Evolutionary conservation across 1,140 invertebrate genomes (phyloP).

Genomic region (Cephus cinctus): DNA sequence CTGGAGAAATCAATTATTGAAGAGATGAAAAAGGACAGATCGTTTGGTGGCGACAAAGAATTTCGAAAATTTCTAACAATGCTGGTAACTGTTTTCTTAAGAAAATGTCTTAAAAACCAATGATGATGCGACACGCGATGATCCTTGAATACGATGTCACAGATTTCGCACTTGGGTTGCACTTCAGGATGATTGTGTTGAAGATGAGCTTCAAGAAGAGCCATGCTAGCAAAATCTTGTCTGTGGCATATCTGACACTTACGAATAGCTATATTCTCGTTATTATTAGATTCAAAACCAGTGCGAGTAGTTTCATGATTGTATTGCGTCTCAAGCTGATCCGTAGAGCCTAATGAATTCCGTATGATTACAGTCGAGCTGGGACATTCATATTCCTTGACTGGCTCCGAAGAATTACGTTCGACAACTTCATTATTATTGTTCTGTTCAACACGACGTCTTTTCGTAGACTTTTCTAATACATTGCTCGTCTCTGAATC

Average conservation of each 20-base stretch:
- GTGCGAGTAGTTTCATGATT: constrained; percentile 35
- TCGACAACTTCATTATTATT: constrained; percentile 52
- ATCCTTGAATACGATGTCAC: constrained; percentile 69
- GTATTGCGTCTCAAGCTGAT: constrained; percentile 27
- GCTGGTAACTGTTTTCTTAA: constrained; percentile 32
- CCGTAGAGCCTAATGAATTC: constrained; percentile 26
- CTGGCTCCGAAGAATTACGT: constrained; percentile 33
- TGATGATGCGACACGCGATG: constrained; percentile 70
- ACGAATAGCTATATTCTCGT: constrained; percentile 6
- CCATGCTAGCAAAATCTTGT: constrained; percentile 61
- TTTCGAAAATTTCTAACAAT: constrained; percentile 34
- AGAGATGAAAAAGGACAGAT: constrained; percentile 78
- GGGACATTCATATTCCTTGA: constrained; percentile 17
- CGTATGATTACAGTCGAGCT: constrained; percentile 26
- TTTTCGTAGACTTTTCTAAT: constrained; percentile 52
- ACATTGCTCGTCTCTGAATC: constrained; percentile 49
- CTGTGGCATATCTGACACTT: constrained; percentile 63
- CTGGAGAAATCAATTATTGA: constrained; percentile 74
- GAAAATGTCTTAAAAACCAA: constrained; percentile 60
- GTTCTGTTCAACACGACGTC: constrained; percentile 48
- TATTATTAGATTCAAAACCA: constrained; percentile 20
- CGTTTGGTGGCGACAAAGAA: constrained; percentile 65
- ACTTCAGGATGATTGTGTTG: constrained; percentile 71
- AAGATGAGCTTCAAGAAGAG: constrained; percentile 66
- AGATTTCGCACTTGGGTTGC: constrained; percentile 68